Conservation (phyloP, 1,140 invertebrate species). For the Adoxophyes honmai region DNA sequence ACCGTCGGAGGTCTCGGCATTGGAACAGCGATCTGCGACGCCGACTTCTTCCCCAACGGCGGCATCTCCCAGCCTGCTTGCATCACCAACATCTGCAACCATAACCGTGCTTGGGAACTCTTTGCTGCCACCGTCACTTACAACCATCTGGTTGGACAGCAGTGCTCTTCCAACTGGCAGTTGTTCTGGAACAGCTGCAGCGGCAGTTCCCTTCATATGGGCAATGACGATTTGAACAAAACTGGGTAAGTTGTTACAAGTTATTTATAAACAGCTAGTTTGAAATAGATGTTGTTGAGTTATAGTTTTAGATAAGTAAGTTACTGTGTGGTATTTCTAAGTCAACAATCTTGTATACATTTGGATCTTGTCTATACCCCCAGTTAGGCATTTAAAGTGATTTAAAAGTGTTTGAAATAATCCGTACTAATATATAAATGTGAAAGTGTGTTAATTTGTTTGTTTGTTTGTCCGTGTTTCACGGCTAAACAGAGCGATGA, state of each 20-base stretch:
- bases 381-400: no score
- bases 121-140: constrained; percentile 72
- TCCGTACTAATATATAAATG: no score
- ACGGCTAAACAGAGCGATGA: no score
- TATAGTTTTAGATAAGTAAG: no score
- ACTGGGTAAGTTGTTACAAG: constrained; percentile 40
- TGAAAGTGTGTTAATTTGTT: no score
- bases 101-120: constrained; percentile 79
- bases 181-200: constrained; percentile 39
- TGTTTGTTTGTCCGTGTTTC: no score
- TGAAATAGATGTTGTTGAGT: no score
- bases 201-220: constrained; percentile 37
- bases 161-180: constrained; percentile 33
- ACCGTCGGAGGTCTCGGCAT: constrained; percentile 79
- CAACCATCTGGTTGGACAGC: constrained; percentile 43
- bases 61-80: constrained; percentile 77
- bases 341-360: no score
- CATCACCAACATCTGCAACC: constrained; percentile 78
- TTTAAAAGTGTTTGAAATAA: no score
- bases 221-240: constrained; percentile 46
- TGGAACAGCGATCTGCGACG: constrained; percentile 74
- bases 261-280: no score
- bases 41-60: constrained; percentile 90
- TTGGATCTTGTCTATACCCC: no score
- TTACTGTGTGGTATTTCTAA: no score